Base-by-base conservation (phyloP, 2,888 invertebrate species). In the Clusia tigrina region DNA sequence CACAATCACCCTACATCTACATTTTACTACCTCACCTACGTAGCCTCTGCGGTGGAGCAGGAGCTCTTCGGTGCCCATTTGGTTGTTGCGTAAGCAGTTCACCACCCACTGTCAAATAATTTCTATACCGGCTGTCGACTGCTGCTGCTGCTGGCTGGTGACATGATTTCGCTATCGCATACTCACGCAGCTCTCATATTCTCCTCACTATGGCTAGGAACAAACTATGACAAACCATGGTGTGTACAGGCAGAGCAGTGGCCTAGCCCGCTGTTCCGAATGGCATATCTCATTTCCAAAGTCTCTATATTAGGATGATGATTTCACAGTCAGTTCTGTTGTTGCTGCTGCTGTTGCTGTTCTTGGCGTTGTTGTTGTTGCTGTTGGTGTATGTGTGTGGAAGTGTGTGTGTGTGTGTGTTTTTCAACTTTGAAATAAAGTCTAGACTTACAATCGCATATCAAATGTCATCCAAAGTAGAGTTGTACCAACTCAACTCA, bases 391-490 rank as follows among this genome's bases (percentile, higher is more conserved):
- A 46, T 54, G 32, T 22, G 6, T 37, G 12, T 55, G 17, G 1
- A 20, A 10, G n/a, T n/a, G n/a, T 55, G 5, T 32, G 18, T 53
- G 12, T 52, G 25, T 51, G 24, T 18, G 54, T 60, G 17, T 67
- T 66, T 68, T 68, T 64, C 60, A 74, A 73, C 73, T 77, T 75
- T 77, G 74, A 71, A 72, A 69, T 69, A 69, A 67, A 69, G 74
- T 77, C 71, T 77, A 75, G 71, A 74, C 73, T 77, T 77, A 74
- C 76, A 72, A 70, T 67, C 70, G 65, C 66, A 68, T 74, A 74
- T 77, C 74, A 68, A 71, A 74, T 77, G 60, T 61, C 75, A 66
- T 61, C 62, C 63, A 61, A 66, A 62, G 56, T 1, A n/a, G 38
- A 65, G 65, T n/a, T n/a, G n/a, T n/a, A n/a, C n/a, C n/a, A n/a